Conservation (phyloP, 2,888 invertebrate species). For the Apodemia hepburni region DNA sequence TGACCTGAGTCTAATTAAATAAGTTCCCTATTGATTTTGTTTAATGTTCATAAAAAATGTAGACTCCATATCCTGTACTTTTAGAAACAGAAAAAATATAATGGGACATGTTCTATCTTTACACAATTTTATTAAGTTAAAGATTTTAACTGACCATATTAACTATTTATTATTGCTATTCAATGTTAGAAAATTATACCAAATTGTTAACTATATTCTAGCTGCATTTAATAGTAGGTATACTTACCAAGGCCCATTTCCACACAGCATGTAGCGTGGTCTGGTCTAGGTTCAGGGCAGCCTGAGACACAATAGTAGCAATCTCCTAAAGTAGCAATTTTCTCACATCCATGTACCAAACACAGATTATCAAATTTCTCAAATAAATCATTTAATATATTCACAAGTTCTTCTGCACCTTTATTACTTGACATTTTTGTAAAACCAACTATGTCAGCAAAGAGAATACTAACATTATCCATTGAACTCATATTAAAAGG, state of each 20-base stretch:
- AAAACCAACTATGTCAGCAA: slow-evolving; percentile 98
- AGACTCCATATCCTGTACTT: too few species aligned
- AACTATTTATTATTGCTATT: not conserved
- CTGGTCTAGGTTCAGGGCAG: slow-evolving; percentile 94
- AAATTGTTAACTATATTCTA: not conserved
- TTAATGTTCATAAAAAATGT: too few species aligned
- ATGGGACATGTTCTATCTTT: not conserved
- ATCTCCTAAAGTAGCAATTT: slow-evolving; percentile 97
- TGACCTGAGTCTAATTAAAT: too few species aligned
- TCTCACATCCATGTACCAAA: slow-evolving; percentile 94
- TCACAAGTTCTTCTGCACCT: slow-evolving; percentile 96
- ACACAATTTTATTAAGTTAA: not conserved
- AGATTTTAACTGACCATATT: not conserved
- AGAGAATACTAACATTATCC: slow-evolving; percentile 97
- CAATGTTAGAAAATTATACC: not conserved
- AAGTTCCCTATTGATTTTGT: too few species aligned
- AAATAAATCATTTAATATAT: slow-evolving; percentile 96
- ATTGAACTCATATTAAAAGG: slow-evolving; percentile 98
- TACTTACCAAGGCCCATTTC: slow-evolving; percentile 94
- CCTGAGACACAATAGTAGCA: slow-evolving; percentile 97
- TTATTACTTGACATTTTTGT: slow-evolving; percentile 98
- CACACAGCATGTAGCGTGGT: slow-evolving; percentile 97
- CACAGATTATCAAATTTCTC: slow-evolving; percentile 97
- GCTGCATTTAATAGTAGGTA: not conserved
- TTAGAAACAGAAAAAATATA: too few species aligned